Evolutionary conservation across 2,888 invertebrate species (phyloP).

Genomic region (Campopleginae sp.): DNA sequence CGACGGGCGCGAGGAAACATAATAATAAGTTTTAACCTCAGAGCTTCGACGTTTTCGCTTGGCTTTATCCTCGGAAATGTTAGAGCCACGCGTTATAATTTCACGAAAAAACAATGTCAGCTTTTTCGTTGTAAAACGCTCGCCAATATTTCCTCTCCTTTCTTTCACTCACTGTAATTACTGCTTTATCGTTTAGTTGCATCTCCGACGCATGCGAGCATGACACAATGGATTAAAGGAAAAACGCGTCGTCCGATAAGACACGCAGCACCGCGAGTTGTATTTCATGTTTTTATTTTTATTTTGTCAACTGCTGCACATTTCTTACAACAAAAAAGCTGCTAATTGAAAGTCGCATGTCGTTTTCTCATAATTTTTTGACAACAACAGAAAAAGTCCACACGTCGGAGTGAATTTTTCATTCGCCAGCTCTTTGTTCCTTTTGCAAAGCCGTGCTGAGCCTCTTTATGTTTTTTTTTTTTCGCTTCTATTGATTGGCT

Average conservation of each 20-base stretch:
- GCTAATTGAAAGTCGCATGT: conserved; percentile 29
- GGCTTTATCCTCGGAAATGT: not conserved
- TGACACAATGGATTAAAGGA: conserved; percentile 48
- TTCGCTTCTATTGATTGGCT: not conserved
- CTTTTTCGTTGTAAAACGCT: not conserved
- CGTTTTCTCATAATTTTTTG: conserved; percentile 7
- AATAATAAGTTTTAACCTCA: conserved; percentile 65
- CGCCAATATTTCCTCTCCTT: conserved; percentile 35
- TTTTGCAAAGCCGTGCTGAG: not conserved
- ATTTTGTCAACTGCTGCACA: not conserved
- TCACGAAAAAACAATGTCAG: conserved; percentile 1
- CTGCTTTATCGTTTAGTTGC: conserved; percentile 70
- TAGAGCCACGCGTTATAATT: conserved; percentile 9
- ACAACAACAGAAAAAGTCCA: not conserved
- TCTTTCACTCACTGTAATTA: conserved; percentile 73
- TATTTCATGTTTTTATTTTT: conserved; percentile 2
- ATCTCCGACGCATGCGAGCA: conserved; percentile 66
- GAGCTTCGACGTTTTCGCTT: conserved; percentile 25
- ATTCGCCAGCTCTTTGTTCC: not conserved
- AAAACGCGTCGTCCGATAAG: conserved; percentile 55
- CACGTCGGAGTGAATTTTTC: not conserved
- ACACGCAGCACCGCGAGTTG: conserved; percentile 42
- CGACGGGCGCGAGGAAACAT: conserved; percentile 55
- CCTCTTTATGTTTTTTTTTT: not conserved
- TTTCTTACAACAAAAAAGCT: conserved; percentile 6